Evolutionary conservation across 2,797 vertebrate species (phyloP).

Genomic region (Triplophysa bombifrons): DNA sequence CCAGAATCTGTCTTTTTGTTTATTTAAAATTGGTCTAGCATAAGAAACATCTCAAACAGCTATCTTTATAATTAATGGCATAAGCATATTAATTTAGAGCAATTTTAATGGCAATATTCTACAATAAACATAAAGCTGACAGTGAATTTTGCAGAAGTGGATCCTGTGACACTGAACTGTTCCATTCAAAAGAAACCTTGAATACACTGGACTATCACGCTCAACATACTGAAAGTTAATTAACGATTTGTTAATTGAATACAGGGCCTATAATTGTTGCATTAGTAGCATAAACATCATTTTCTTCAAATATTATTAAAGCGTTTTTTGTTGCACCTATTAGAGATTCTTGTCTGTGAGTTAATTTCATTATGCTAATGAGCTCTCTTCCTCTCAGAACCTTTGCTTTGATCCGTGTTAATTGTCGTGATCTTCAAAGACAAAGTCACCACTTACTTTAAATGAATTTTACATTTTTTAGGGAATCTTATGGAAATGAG

Average conservation of each 20-base stretch:
- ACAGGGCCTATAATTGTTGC: slow-evolving; percentile 97
- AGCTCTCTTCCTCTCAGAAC: slow-evolving; percentile 96
- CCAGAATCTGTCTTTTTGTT: not conserved
- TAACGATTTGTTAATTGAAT: slow-evolving; percentile 98
- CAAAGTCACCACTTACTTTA: slow-evolving; percentile 99
- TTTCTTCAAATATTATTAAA: slow-evolving; percentile 99
- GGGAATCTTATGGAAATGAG: slow-evolving; percentile 99
- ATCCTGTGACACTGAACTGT: slow-evolving; percentile 2
- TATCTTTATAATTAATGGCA: slow-evolving; percentile 73
- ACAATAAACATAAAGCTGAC: slow-evolving; percentile 61
- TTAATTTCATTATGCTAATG: slow-evolving; percentile 99
- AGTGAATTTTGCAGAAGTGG: slow-evolving; percentile 60
- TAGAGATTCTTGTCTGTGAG: slow-evolving; percentile 99
- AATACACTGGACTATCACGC: slow-evolving; percentile 77
- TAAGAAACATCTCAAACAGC: slow-evolving; percentile 62
- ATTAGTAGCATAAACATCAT: slow-evolving; percentile 97
- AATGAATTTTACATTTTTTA: slow-evolving; percentile 99
- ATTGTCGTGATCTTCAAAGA: slow-evolving; percentile 99
- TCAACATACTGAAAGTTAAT: slow-evolving; percentile 89
- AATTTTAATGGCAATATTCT: slow-evolving; percentile 73
- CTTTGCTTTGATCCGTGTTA: slow-evolving; percentile 98
- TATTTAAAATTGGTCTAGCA: slow-evolving; percentile 22
- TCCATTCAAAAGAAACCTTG: slow-evolving; percentile 36
- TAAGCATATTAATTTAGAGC: slow-evolving; percentile 71
- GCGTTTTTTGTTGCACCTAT: slow-evolving; percentile 96